These are phyloP conservation scores for Phymatocera aterrima DNA, from an alignment of 2,888 invertebrate species.

Conservation along the genomic window DNA sequence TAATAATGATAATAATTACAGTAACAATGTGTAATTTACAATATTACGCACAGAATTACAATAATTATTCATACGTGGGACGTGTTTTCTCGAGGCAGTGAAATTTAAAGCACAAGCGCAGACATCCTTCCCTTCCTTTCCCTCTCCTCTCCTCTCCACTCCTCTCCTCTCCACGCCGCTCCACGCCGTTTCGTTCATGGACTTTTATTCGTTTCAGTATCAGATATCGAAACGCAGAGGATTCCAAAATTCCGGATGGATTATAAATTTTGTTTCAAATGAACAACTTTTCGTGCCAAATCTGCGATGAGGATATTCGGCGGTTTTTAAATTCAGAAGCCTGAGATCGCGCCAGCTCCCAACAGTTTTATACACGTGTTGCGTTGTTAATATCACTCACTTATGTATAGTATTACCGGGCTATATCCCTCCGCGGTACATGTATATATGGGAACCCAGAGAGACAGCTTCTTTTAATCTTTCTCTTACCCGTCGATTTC, in stretches of 20 bases:
- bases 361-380: slow-evolving; percentile 59
- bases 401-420: slow-evolving; percentile 36
- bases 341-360: not conserved
- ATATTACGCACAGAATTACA: not conserved
- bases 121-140: not conserved
- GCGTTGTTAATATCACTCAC: slow-evolving; percentile 63
- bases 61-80: not conserved
- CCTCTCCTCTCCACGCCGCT: too few species aligned
- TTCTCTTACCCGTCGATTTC: slow-evolving; percentile 38
- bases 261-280: not conserved
- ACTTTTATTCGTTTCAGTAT: not conserved
- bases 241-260: not conserved
- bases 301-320: not conserved
- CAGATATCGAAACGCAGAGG: not conserved
- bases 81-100: not conserved
- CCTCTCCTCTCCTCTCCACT: too few species aligned
- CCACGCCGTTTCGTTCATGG: not conserved
- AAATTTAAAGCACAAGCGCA: not conserved
- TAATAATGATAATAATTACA: too few species aligned
- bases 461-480: slow-evolving; percentile 37
- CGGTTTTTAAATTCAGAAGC: slow-evolving; percentile 16
- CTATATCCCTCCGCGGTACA: not conserved
- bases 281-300: not conserved
- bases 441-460: slow-evolving; percentile 6
- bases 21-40: too few species aligned